Evolutionary conservation across 1,140 invertebrate species (phyloP), one percentile per base, ranked within the genome.

Genomic region (Drosophila insularis): DNA sequence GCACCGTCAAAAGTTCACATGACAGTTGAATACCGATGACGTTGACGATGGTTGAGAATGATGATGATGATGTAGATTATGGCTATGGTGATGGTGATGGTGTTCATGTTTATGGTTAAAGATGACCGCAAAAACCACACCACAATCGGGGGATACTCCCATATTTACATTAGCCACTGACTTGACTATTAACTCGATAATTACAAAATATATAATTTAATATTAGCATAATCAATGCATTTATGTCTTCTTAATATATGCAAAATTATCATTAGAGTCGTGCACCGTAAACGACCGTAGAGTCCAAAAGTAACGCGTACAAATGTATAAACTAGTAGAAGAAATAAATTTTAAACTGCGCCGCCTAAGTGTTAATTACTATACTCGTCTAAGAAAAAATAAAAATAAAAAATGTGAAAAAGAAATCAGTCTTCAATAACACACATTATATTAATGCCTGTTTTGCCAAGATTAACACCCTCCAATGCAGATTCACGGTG

Each of bases 361-460:
- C 11, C 35, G 11, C 4, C 35, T 37, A 11, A 37, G 4, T 10
- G 35, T 37, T 3, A 13, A 13, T 37, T 13, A 13, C 10, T 37
- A 7, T 4, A 11, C 35, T 37, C 11, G 35, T 37, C 35, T 4
- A 13, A 4, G 3, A 37, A 4, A 4, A 37, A 13, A 37, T n/a
- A 27, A 27, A 6, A 1, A 27, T 27, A 6, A 5, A 1, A 6
- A 5, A 1, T 27, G 5, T 27, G 6, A 27, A 8, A 35, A 11
- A 35, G 35, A 39, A 59, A 19, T 93, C 84, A 93, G 66, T 90
- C 82, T 63, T 95, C 93, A 68, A 96, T 94, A 17, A 96, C 94
- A 95, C 96, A 96, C 58, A 97, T 90, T 71, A 97, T 94, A 89
- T 97, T 97, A 19, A 97, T 92, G 66, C 96, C 96, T 54, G 95